Conservation (phyloP, 2,888 invertebrate genomes). For the Silvanus unidentatus region DNA sequence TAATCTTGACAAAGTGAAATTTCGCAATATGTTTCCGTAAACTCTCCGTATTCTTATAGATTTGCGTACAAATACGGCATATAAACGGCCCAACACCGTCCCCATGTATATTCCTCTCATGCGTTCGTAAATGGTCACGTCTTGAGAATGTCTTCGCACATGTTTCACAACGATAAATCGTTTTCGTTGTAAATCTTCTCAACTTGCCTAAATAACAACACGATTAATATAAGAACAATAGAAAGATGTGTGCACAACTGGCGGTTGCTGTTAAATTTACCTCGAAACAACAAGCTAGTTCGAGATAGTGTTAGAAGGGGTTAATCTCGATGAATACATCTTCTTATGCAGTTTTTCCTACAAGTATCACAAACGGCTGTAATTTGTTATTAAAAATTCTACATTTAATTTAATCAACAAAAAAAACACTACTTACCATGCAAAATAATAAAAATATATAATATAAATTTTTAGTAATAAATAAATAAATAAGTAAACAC, state of each 20-base stretch:
- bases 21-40: slow-evolving; percentile 47
- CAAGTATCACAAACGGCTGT: slow-evolving; percentile 29
- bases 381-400: slow-evolving; percentile 1
- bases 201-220: slow-evolving; percentile 37
- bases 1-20: slow-evolving; percentile 40
- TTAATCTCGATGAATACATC: slow-evolving; percentile 12
- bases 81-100: slow-evolving; percentile 47
- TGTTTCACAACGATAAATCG: slow-evolving; percentile 41
- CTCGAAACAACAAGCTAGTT: no score
- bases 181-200: slow-evolving; percentile 31
- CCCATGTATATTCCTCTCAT: slow-evolving; percentile 48
- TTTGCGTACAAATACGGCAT: slow-evolving; percentile 44
- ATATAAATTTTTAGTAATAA: slow-evolving; percentile 1
- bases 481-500: no score
- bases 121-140: slow-evolving; percentile 46
- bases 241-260: not conserved
- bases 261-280: not conserved
- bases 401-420: not conserved
- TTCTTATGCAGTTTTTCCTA: slow-evolving; percentile 33
- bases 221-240: not conserved
- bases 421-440: slow-evolving; percentile 40
- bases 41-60: slow-evolving; percentile 48
- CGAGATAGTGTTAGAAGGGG: no score
- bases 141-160: slow-evolving; percentile 44
- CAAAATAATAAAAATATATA: slow-evolving; percentile 15